Evolutionary conservation across 1,140 invertebrate species (phyloP).

Genomic region (Hylaeus anthracinus): DNA sequence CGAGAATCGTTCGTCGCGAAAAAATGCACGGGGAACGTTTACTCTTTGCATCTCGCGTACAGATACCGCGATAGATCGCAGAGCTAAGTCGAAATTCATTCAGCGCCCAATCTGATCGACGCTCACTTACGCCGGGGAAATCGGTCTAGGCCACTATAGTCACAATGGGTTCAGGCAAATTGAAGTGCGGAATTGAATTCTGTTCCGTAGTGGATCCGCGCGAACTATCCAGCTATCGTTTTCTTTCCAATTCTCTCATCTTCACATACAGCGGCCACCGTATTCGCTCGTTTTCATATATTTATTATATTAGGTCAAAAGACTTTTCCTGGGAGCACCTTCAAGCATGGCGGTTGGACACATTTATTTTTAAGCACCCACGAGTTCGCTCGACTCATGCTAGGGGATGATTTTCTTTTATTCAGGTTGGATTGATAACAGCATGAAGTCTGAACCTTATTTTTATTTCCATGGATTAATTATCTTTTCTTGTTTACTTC

Average conservation of each 20-base stretch:
- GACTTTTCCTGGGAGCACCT: too few species aligned
- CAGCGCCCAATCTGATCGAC: slow-evolving; percentile 11
- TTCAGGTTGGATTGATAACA: too few species aligned
- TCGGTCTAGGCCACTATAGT: slow-evolving; percentile 19
- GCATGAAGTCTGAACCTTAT: too few species aligned
- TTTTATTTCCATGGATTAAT: too few species aligned
- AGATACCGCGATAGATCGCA: slow-evolving; percentile 19
- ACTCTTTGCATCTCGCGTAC: not conserved
- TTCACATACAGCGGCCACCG: not conserved
- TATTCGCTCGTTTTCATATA: not conserved
- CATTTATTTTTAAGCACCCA: too few species aligned
- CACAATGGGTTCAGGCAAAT: slow-evolving; percentile 39
- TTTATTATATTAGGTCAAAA: not conserved
- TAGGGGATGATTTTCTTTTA: too few species aligned
- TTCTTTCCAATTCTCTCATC: slow-evolving; percentile 26
- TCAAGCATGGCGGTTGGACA: too few species aligned
- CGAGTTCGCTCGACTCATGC: too few species aligned
- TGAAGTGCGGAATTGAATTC: slow-evolving; percentile 43
- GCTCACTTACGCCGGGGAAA: slow-evolving; percentile 16
- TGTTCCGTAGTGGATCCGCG: slow-evolving; percentile 24
- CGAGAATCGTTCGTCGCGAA: not conserved
- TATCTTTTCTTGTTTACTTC: too few species aligned
- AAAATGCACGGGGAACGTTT: not conserved
- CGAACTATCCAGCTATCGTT: slow-evolving; percentile 19
- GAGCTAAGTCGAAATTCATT: slow-evolving; percentile 6